A percentile compares a stretch with the other conserved stretches of the same genome.
Conservation (phyloP, 1,140 invertebrate genomes). For the Brachionus rotundiformis region DNA sequence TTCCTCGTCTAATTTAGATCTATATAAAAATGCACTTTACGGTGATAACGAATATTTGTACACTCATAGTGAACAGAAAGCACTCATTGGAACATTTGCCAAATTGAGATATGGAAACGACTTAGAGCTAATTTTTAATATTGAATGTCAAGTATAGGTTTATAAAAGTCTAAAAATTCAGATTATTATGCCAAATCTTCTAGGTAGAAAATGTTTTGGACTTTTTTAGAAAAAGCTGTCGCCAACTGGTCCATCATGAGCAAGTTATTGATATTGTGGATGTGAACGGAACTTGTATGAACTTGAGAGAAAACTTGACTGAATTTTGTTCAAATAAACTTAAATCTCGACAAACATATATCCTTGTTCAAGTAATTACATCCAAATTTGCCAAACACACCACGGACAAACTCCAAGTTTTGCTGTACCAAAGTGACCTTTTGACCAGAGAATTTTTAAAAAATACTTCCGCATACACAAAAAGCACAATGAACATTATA, state of each 20-base stretch:
- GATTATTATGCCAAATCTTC: too few relatives aligned
- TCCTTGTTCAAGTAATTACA: slow-evolving; percentile 21
- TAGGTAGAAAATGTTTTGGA: background rate
- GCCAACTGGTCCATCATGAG: background rate
- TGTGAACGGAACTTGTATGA: background rate
- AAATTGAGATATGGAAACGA: background rate
- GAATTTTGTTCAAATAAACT: slow-evolving; percentile 2
- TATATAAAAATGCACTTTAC: background rate
- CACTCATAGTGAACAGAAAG: background rate
- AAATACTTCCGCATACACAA: slow-evolving; percentile 13
- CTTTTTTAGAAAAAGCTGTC: slow-evolving; percentile 4
- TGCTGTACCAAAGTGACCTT: background rate
- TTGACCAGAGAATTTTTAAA: slow-evolving; percentile 19
- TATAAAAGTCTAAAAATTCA: background rate
- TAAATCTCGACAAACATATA: slow-evolving; percentile 22
- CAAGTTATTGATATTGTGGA: slow-evolving; percentile 18
- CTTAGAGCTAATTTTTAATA: slow-evolving; percentile 45
- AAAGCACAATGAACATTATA: background rate
- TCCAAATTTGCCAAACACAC: background rate
- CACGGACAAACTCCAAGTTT: background rate
- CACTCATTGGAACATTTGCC: slow-evolving; percentile 33
- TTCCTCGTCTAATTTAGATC: too few relatives aligned
- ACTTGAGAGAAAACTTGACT: background rate
- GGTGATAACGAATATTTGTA: background rate
- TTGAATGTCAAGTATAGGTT: slow-evolving; percentile 13